phyloP scores from a whole-genome alignment of 2,113 vertebrate genomes.

The Corythaeola cristata region DNA sequence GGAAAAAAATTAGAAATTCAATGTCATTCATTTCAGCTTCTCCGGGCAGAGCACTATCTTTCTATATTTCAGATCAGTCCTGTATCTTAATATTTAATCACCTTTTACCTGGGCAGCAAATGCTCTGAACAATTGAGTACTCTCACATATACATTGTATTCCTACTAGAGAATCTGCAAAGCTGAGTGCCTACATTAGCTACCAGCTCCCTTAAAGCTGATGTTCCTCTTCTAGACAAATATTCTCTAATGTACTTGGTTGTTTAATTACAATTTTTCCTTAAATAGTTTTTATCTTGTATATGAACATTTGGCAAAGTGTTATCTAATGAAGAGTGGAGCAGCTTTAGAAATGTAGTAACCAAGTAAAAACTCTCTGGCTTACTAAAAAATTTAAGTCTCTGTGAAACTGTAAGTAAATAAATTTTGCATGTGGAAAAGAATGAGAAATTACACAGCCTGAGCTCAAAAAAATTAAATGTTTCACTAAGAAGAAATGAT shows the following conservation, averaged over 20 bases:
- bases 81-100: neutral
- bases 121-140: neutral
- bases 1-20: neutral
- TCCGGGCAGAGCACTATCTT: neutral
- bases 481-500: neutral
- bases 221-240: neutral
- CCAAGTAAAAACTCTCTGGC: neutral
- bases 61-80: neutral
- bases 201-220: neutral
- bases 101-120: neutral
- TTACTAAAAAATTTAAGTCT: neutral
- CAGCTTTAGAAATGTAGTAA: neutral
- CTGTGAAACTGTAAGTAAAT: neutral
- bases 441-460: neutral
- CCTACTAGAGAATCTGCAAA: neutral
- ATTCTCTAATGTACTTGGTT: neutral
- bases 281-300: neutral
- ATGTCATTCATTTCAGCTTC: neutral
- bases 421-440: neutral
- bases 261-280: neutral
- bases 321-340: neutral
- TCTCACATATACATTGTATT: neutral
- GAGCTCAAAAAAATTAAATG: neutral
- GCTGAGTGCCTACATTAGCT: neutral
- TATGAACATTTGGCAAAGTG: neutral